Conservation (phyloP, 2,113 vertebrate species). For the Tragelaphus scriptus region DNA sequence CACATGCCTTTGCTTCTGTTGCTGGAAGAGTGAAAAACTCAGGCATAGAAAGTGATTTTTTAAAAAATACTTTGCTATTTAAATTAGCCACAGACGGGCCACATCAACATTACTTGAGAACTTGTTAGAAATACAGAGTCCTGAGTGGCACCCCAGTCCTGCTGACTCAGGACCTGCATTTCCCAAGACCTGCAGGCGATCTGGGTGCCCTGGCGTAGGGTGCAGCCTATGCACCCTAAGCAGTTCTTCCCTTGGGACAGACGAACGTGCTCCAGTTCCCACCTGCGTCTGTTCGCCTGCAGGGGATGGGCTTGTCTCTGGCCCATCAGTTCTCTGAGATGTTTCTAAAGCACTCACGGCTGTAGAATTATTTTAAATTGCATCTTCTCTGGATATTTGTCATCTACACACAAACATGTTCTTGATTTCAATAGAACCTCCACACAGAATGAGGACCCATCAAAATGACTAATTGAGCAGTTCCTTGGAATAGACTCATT, state of each 20-base stretch:
- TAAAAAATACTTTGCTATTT: neutral
- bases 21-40: neutral
- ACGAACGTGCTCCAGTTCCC: neutral
- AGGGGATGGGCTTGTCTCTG: neutral
- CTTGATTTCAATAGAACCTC: conserved; percentile 9
- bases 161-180: neutral
- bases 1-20: neutral
- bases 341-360: neutral
- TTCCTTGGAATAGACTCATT: neutral
- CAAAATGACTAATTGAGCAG: neutral
- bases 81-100: neutral
- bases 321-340: neutral
- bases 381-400: neutral
- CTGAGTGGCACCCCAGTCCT: neutral
- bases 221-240: rapidly evolving
- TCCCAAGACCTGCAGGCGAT: neutral
- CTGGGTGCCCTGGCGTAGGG: rapidly evolving
- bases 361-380: neutral
- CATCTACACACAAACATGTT: neutral
- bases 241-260: neutral
- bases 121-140: neutral
- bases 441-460: neutral
- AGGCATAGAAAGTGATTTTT: neutral
- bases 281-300: neutral
- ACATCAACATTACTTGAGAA: neutral